Percentiles rank a stretch among this genome's conserved stretches.
phyloP scores from a whole-genome alignment of 2,797 vertebrate genomes.

The Mus caroli region DNA sequence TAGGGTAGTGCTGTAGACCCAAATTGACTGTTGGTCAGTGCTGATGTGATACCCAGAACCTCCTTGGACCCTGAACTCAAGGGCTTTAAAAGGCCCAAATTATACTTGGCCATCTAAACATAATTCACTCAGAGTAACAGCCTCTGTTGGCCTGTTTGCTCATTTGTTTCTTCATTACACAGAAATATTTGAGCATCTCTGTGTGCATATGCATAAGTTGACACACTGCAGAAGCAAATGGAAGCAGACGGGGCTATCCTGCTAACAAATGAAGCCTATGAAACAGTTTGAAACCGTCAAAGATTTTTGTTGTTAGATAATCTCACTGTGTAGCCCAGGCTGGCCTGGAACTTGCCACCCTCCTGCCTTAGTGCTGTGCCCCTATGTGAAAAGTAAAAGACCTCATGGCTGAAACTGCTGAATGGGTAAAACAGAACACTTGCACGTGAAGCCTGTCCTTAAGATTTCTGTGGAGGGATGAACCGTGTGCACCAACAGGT shows the following conservation, averaged over 20 bases:
- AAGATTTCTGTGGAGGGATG: not conserved
- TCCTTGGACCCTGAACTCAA: not conserved
- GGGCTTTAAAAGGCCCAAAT: not conserved
- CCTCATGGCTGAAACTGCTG: not conserved
- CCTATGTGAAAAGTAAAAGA: not conserved
- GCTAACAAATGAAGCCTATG: not conserved
- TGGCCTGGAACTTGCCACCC: not conserved
- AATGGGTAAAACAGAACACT: not conserved
- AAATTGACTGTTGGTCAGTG: not conserved
- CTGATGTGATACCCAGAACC: not conserved
- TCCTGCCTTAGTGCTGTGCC: not conserved
- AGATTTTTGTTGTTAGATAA: not conserved
- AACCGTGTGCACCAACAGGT: not conserved
- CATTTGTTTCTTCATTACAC: rapidly evolving
- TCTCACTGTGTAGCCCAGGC: not conserved
- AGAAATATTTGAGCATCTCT: not conserved
- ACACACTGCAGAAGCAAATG: not conserved
- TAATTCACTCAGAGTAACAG: not conserved
- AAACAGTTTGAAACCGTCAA: not conserved
- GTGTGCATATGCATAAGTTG: not conserved
- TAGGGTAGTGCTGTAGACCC: not conserved
- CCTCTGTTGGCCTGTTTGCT: not conserved
- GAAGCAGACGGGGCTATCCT: not conserved
- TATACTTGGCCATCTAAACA: not conserved
- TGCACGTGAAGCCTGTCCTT: not conserved